Percentiles rank a stretch among this genome's conserved stretches.
Conservation (phyloP, 2,888 invertebrate species). For the Ectemnius continuus region DNA sequence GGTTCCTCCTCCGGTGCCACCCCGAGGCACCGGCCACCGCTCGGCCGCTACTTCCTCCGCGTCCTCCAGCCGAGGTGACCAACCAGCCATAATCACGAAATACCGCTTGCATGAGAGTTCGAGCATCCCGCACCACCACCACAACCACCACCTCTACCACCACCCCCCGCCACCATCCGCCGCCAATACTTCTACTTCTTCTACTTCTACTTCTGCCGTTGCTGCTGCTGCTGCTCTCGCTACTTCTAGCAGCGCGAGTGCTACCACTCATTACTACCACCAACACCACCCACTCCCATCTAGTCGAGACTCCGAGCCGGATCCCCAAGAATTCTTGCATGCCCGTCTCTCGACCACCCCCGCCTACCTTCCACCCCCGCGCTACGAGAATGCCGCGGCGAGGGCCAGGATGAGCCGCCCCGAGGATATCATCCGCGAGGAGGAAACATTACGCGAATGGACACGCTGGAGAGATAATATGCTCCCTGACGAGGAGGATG, state of each 20-base stretch:
- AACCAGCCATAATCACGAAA: slow-evolving; percentile 63
- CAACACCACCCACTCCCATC: neutral
- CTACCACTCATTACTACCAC: neutral
- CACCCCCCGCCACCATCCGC: slow-evolving; percentile 39
- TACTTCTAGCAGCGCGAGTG: slow-evolving; percentile 19
- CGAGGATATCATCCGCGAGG: slow-evolving; percentile 23
- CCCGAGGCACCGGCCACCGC: slow-evolving; percentile 79
- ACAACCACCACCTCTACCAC: too few relatives aligned
- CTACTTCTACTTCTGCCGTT: slow-evolving; percentile 24
- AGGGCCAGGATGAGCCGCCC: neutral
- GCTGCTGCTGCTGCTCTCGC: slow-evolving; percentile 17
- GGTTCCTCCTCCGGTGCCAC: slow-evolving; percentile 93
- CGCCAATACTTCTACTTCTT: slow-evolving; percentile 41
- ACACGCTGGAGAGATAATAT: slow-evolving; percentile 17
- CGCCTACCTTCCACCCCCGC: slow-evolving; percentile 30
- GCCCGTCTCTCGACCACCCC: slow-evolving; percentile 37
- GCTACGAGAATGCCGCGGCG: slow-evolving; percentile 31
- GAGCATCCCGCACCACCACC: slow-evolving; percentile 55
- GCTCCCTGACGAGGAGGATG: slow-evolving; percentile 64
- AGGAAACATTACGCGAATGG: slow-evolving; percentile 18
- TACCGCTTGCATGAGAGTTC: slow-evolving; percentile 68
- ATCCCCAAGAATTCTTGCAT: slow-evolving; percentile 36
- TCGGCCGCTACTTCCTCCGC: slow-evolving; percentile 58
- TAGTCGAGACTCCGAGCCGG: too few relatives aligned
- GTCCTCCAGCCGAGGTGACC: slow-evolving; percentile 74